These are phyloP conservation scores for Ormia ochracea DNA, from an alignment of 2,888 invertebrate genomes.

Conservation along the genomic window DNA sequence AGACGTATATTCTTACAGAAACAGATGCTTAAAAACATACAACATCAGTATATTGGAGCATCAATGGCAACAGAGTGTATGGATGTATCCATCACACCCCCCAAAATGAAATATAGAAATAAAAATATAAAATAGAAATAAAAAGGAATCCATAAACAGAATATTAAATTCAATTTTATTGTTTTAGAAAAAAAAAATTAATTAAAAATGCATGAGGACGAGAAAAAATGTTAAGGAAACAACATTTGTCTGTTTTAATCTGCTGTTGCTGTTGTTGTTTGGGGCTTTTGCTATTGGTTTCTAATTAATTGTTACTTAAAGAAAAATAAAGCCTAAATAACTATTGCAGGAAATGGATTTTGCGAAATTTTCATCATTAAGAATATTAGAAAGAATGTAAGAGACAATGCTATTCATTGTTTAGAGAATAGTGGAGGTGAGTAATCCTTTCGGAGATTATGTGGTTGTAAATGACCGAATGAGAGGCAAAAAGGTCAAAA, in stretches of 20 bases:
- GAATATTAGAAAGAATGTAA: neutral
- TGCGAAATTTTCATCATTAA: conserved; percentile 1
- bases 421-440: too few species aligned
- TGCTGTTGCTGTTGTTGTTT: neutral
- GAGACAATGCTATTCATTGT: too few species aligned
- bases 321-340: conserved; percentile 6
- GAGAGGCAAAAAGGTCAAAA: too few species aligned
- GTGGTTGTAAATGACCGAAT: too few species aligned
- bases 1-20: neutral
- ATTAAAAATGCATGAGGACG: conserved; percentile 48
- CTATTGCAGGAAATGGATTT: too few species aligned
- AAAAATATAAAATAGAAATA: conserved; percentile 25
- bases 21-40: too few species aligned
- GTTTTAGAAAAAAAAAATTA: conserved; percentile 29
- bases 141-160: conserved; percentile 58
- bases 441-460: too few species aligned
- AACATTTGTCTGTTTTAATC: conserved; percentile 20
- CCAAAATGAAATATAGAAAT: neutral
- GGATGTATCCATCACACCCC: neutral
- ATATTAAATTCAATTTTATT: conserved; percentile 59
- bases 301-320: conserved; percentile 57
- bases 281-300: conserved; percentile 14
- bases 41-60: conserved; percentile 21
- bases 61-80: neutral
- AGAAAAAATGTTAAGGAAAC: conserved; percentile 22